Conservation (phyloP, 2,888 invertebrate genomes). For the Strigamia maritima region DNA sequence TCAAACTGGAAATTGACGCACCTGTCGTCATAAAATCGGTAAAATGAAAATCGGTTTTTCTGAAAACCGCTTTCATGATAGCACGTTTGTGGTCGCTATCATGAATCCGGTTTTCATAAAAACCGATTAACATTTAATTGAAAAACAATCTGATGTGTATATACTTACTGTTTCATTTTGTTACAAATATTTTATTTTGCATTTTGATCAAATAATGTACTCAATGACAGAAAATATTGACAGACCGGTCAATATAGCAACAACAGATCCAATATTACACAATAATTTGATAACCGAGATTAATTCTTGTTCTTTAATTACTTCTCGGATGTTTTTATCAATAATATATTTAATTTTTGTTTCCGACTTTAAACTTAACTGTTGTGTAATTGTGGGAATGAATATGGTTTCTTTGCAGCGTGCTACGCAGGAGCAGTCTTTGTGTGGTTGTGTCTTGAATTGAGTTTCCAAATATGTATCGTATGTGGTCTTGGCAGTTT, state of each 20-base stretch:
- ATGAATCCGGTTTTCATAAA: too few relatives aligned
- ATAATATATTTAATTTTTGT: not conserved
- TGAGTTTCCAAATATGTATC: not conserved
- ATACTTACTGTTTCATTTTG: too few relatives aligned
- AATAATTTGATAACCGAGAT: not conserved
- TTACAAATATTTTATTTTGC: too few relatives aligned
- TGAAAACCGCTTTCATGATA: too few relatives aligned
- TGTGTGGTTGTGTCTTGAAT: not conserved
- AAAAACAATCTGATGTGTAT: too few relatives aligned
- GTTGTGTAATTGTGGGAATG: not conserved
- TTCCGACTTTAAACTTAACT: not conserved
- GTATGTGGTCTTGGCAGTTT: not conserved
- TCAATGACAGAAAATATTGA: not conserved
- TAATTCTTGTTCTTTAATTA: not conserved
- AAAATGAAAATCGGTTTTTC: too few relatives aligned
- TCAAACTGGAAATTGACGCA: too few relatives aligned
- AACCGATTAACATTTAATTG: too few relatives aligned
- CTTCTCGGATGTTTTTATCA: not conserved
- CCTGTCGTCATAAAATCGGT: too few relatives aligned
- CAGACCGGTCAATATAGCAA: not conserved
- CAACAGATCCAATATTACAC: not conserved
- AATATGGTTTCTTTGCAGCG: not conserved
- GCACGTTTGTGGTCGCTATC: too few relatives aligned
- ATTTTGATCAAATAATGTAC: not conserved
- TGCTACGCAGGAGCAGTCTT: not conserved